Base-by-base conservation (phyloP, 2,797 vertebrate genomes). In the Nannoperca australis region DNA sequence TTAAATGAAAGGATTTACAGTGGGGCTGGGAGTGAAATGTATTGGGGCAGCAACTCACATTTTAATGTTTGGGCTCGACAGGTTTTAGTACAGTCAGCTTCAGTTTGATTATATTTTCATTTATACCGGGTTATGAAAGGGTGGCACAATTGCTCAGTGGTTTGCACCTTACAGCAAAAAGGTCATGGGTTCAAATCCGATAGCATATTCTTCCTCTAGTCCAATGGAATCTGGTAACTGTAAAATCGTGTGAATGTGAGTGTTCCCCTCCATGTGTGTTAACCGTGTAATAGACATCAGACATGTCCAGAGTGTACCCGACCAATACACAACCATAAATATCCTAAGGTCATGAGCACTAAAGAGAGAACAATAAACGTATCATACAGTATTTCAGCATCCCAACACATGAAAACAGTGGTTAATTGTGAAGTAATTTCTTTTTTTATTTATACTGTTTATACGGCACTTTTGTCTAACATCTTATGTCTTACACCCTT, bases 61-160 rank as follows among this genome's bases (percentile, higher is more conserved):
- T 76, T 80, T 63, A 78, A 20, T 83, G 67, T 68, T 78, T 27
- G 3, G 36, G 5, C 45, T 75, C 70, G 61, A 70, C n/a, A 49
- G 70, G 32, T 69, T 85, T 84, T 60, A 64, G 7, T 34, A 24
- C 45, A 30, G 61, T 42, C 74, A 53, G 55, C 76, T 54, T 76
- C 53, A 24, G 68, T 80, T 82, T 81, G 51, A 84, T 68, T 69
- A 70, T 59, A 64, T 84, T 81, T 81, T 72, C 45, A 56, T 85
- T 74, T 67, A 40, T 72, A 74, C 81, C 84, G 78, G 62, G 85
- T 83, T 84, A 78, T 68, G 55, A 65, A 34, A 45, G 3, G 24
- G 8, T 65, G 66, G 66, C 54, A 42, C 2, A 60, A 70, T 70
- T 45, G 61, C 50, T 83, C 22, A 53, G 68, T 1, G 5, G 49